These are phyloP conservation scores for Eriosoma lanigerum DNA, from an alignment of 1,140 invertebrate species.

Conservation along the genomic window DNA sequence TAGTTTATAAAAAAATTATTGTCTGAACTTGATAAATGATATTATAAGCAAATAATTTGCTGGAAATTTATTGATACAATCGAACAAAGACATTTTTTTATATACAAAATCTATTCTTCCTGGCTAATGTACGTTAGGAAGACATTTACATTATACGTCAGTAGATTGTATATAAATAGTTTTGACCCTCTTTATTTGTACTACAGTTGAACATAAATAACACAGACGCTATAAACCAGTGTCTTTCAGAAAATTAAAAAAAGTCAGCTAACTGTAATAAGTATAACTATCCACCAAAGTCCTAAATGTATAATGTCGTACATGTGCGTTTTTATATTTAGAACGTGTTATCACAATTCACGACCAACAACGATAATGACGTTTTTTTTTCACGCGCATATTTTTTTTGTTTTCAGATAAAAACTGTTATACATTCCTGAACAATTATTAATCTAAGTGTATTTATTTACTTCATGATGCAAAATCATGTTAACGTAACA, in stretches of 20 bases:
- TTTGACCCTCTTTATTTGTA: conserved; percentile 49
- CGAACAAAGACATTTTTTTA: conserved; percentile 25
- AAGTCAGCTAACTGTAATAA: too few relatives aligned
- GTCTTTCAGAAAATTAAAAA: background rate
- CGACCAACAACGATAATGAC: background rate
- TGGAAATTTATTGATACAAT: background rate
- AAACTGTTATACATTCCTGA: too few relatives aligned
- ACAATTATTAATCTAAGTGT: background rate
- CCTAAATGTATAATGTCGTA: background rate
- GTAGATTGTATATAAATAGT: conserved; percentile 45
- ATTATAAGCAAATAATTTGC: conserved; percentile 24
- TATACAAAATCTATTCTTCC: conserved; percentile 26
- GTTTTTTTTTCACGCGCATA: background rate
- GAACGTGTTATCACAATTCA: background rate
- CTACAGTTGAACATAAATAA: conserved; percentile 11
- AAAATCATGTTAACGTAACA: too few relatives aligned
- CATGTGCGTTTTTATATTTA: too few relatives aligned
- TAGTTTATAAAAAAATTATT: background rate
- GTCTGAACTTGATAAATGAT: background rate
- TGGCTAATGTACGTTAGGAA: conserved; percentile 36
- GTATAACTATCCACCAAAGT: background rate
- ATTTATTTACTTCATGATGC: background rate
- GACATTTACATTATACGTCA: conserved; percentile 8
- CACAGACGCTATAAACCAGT: conserved; percentile 33
- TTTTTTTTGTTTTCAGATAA: background rate